These are phyloP conservation scores for Himalopsyche phryganea DNA, from an alignment of 1,140 invertebrate species.

Conservation along the genomic window DNA sequence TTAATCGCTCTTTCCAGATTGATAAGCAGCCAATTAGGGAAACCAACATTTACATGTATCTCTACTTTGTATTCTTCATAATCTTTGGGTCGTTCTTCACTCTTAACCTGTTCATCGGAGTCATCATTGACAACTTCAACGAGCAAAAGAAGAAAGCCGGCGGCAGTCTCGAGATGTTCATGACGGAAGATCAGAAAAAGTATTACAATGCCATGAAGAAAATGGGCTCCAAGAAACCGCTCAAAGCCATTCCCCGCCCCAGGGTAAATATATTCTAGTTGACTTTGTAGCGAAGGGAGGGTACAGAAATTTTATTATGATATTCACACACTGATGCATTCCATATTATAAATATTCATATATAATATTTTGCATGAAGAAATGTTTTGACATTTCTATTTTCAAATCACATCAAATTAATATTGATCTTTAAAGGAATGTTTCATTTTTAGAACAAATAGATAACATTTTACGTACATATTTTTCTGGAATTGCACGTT, in stretches of 20 bases:
- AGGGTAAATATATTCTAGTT: slow-evolving; percentile 63
- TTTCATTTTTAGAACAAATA: too few relatives aligned
- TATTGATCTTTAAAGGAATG: too few relatives aligned
- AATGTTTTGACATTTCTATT: slow-evolving; percentile 38
- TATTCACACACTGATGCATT: too few relatives aligned
- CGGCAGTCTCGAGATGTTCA: slow-evolving; percentile 98
- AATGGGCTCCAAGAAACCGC: slow-evolving; percentile 96
- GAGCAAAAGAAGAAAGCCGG: slow-evolving; percentile 99
- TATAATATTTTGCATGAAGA: too few relatives aligned
- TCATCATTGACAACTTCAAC: slow-evolving; percentile 98
- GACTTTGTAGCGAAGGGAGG: slow-evolving; percentile 24
- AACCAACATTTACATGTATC: slow-evolving; percentile 94
- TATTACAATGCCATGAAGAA: slow-evolving; percentile 99
- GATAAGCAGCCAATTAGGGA: slow-evolving; percentile 89
- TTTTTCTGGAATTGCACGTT: neutral
- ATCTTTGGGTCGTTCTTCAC: slow-evolving; percentile 98
- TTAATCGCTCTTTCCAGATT: slow-evolving; percentile 62
- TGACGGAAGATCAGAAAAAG: slow-evolving; percentile 99
- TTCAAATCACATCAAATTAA: slow-evolving; percentile 2
- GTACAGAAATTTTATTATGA: too few relatives aligned
- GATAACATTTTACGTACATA: neutral
- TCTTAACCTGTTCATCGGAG: slow-evolving; percentile 96
- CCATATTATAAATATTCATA: too few relatives aligned
- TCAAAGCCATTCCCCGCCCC: slow-evolving; percentile 96
- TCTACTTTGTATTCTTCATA: slow-evolving; percentile 98